A percentile compares a stretch with the other conserved stretches of the same genome.
These are phyloP conservation scores for Musca vetustissima DNA, from an alignment of 1,140 invertebrate genomes.

Conservation along the genomic window DNA sequence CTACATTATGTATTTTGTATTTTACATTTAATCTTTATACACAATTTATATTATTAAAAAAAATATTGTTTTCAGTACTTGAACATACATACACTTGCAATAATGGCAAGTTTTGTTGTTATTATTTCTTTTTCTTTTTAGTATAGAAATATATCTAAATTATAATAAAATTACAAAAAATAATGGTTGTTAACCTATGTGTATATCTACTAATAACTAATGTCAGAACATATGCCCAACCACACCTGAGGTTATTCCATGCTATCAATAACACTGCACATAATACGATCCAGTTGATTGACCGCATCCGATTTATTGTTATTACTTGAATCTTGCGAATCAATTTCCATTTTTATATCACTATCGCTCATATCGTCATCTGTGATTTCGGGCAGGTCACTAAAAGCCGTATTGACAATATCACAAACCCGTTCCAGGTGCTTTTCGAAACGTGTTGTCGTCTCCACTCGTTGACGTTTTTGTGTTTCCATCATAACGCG, in stretches of 20 bases:
- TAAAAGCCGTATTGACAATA: conserved; percentile 81
- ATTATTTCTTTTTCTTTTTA: too few species aligned
- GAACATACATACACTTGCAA: too few species aligned
- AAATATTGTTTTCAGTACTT: too few species aligned
- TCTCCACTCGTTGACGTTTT: conserved; percentile 87
- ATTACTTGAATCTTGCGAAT: conserved; percentile 64
- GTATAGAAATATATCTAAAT: too few species aligned
- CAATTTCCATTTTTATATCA: conserved; percentile 72
- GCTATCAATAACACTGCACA: conserved; percentile 88
- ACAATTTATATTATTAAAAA: too few species aligned
- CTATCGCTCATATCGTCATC: conserved; percentile 79
- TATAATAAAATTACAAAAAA: too few species aligned
- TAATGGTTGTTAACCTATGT: too few species aligned
- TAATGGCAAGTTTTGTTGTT: too few species aligned
- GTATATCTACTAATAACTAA: too few species aligned
- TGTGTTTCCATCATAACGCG: conserved; percentile 97
- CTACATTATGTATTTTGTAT: too few species aligned
- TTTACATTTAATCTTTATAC: too few species aligned
- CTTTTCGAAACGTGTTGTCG: conserved; percentile 84
- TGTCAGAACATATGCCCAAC: too few species aligned
- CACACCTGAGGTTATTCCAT: conserved; percentile 33
- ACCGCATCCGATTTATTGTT: conserved; percentile 70
- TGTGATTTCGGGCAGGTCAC: conserved; percentile 78
- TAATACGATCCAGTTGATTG: conserved; percentile 81
- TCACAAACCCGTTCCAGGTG: conserved; percentile 89